phyloP scores from a whole-genome alignment of 2,888 invertebrate species.

The Liposcelis brunnea region DNA sequence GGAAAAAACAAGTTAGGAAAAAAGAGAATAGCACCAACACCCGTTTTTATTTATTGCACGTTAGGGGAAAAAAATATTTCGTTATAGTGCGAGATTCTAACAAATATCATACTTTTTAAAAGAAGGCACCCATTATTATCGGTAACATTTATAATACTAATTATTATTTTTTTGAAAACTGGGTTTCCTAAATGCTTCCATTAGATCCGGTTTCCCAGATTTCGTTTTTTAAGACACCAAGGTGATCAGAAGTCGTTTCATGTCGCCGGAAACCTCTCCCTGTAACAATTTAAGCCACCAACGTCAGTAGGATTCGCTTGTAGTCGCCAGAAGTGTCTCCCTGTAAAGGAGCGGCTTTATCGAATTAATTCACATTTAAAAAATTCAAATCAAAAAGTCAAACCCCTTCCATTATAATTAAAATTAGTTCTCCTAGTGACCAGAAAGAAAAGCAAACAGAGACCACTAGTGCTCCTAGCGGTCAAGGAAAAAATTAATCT shows the following conservation, averaged over 20 bases:
- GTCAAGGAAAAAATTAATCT: not conserved
- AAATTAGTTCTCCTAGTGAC: slow-evolving; percentile 20
- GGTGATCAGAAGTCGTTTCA: slow-evolving; percentile 7
- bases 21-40: no score
- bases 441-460: slow-evolving; percentile 5
- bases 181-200: not conserved
- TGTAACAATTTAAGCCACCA: slow-evolving; percentile 43
- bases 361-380: slow-evolving; percentile 17
- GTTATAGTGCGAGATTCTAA: no score
- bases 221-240: slow-evolving; percentile 1
- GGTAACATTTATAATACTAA: no score
- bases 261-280: slow-evolving; percentile 8
- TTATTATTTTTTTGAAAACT: not conserved
- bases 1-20: no score
- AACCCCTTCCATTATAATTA: slow-evolving; percentile 15
- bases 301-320: slow-evolving; percentile 72
- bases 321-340: slow-evolving; percentile 88
- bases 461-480: not conserved
- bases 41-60: no score
- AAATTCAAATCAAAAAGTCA: slow-evolving; percentile 17
- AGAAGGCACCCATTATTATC: no score
- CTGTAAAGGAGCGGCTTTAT: slow-evolving; percentile 37
- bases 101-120: no score
- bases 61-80: no score
- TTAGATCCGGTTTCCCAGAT: not conserved